Base-by-base conservation (phyloP, 2,113 vertebrate genomes). In the Lagopus leucura region DNA sequence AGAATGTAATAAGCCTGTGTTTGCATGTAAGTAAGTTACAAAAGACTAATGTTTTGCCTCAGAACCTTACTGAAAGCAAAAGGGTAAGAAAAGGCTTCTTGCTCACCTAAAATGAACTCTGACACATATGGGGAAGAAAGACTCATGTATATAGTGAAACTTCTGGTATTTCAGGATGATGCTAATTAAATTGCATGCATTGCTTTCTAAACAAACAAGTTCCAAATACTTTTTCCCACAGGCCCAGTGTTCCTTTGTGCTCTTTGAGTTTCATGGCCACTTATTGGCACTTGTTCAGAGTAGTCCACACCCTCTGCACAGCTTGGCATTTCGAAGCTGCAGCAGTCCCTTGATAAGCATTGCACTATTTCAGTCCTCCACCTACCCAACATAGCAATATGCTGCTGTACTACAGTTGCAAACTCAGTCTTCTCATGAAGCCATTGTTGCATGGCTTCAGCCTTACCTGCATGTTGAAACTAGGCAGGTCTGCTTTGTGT, bases 81-180 rank as follows among this genome's bases (percentile, higher is more conserved):
- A 77, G 55, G 27, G 40, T 83, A 94, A 69, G 38, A 79, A 89
- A 81, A 21, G 11, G 28, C 27, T 81, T 74, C 30, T 16, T 92
- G 75, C 65, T 91, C 24, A 57, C 82, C 61, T 91, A 74, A 83
- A 83, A 63, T 78, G 90, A 83, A 83, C 74, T 80, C 93, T 76
- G 85, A 74, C 63, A 30, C 28, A 24, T 58, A 61, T 28, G 10
- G 48, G 52, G 67, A 92, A 43, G 72, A 78, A 86, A 91, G 65
- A 69, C 83, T 83, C 45, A 61, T 66, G n/a, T 81, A 20, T 67
- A 72, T 43, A 27, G 30, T 94, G 91, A 94, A 94, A 92, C 73
- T 93, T 91, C 43, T 65, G 81, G 76, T 94, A 79, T 92, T 95
- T 93, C 90, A 90, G 75, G 73, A 88, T 60, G 80, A 89, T 85